These are phyloP conservation scores for Candidula unifasciata DNA, from an alignment of 2,888 invertebrate species.

Conservation along the genomic window DNA sequence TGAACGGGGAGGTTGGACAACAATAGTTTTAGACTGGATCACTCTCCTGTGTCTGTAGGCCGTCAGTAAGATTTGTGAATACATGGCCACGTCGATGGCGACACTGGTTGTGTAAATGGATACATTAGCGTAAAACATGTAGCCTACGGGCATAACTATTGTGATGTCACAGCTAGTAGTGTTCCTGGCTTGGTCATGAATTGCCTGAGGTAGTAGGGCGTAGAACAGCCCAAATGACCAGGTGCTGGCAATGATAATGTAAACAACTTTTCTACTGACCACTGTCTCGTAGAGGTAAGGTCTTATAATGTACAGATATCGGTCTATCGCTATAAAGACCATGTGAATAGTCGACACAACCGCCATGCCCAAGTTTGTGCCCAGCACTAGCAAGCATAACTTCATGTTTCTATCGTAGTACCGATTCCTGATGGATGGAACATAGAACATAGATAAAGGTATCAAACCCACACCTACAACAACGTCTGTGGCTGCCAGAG, in stretches of 20 bases:
- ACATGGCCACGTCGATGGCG: constrained; percentile 3
- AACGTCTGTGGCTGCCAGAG: constrained; percentile 24
- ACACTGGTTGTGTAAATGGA: constrained; percentile 2
- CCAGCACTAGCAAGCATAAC: not conserved
- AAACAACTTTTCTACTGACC: not conserved
- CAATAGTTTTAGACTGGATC: not conserved
- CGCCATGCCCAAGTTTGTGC: constrained; percentile 30
- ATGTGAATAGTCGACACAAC: constrained; percentile 32
- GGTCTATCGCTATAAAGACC: constrained; percentile 32
- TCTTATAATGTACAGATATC: constrained; percentile 35
- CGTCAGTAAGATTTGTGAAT: constrained; percentile 23
- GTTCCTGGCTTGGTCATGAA: constrained; percentile 1
- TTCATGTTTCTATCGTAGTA: constrained; percentile 28
- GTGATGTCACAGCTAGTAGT: constrained; percentile 27
- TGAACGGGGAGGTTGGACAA: not conserved
- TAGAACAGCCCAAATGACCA: constrained; percentile 29
- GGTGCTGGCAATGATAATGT: not conserved
- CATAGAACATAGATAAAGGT: constrained; percentile 15
- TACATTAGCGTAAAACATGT: constrained; percentile 23
- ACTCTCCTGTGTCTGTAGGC: constrained; percentile 17
- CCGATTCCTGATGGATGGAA: not conserved
- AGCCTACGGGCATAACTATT: constrained; percentile 10
- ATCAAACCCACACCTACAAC: constrained; percentile 17
- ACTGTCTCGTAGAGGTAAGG: constrained; percentile 21
- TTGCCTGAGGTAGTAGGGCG: constrained; percentile 23